Evolutionary conservation across 2,888 invertebrate species (phyloP).

Genomic region (Cephalotes varians): DNA sequence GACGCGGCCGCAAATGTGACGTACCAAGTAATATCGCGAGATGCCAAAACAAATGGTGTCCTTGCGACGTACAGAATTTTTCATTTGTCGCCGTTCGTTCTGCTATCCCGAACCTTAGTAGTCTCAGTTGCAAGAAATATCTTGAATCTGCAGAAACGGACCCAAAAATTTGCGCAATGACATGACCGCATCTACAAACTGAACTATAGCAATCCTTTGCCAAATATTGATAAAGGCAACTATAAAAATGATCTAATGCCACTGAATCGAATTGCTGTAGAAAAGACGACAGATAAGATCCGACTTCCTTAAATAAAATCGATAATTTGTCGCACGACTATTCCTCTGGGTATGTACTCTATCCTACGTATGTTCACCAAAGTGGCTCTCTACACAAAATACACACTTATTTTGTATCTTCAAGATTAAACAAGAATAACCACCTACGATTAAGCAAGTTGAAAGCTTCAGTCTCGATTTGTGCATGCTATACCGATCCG

Average conservation of each 20-base stretch:
- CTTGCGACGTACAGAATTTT: slow-evolving; percentile 6
- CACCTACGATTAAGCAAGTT: slow-evolving; percentile 25
- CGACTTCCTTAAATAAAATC: slow-evolving; percentile 8
- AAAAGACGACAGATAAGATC: slow-evolving; percentile 3
- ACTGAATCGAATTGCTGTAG: background rate
- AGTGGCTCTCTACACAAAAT: background rate
- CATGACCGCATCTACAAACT: background rate
- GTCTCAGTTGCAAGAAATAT: slow-evolving; percentile 54
- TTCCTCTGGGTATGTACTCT: background rate
- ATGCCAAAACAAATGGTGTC: slow-evolving; percentile 21
- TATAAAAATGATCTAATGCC: background rate
- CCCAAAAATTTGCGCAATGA: background rate
- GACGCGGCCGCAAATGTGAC: slow-evolving; percentile 55
- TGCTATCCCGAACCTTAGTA: slow-evolving; percentile 8
- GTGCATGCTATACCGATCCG: slow-evolving; percentile 6
- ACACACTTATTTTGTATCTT: background rate
- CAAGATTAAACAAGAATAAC: slow-evolving; percentile 30
- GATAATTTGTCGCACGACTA: background rate
- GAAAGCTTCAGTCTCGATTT: slow-evolving; percentile 41
- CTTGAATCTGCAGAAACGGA: slow-evolving; percentile 8
- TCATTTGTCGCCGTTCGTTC: background rate
- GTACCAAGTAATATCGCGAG: slow-evolving; percentile 38
- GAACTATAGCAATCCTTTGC: background rate
- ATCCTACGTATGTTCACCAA: slow-evolving; percentile 9
- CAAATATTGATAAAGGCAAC: background rate